These are phyloP conservation scores for Bradypodion pumilum DNA, from an alignment of 2,797 vertebrate species.

Conservation along the genomic window DNA sequence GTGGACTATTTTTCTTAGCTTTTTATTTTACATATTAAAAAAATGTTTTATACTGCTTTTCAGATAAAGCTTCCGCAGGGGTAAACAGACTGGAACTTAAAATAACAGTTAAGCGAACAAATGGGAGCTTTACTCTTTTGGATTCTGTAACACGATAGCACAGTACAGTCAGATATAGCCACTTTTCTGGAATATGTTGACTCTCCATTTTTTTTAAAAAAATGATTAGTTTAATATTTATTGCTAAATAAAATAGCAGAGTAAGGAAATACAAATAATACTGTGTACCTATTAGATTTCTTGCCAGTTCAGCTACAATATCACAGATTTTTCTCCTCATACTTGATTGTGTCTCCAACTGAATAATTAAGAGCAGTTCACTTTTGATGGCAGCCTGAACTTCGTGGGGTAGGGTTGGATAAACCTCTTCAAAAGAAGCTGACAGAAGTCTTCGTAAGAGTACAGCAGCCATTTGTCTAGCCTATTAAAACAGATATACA, in stretches of 20 bases:
- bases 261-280: background rate
- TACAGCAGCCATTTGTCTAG: constrained; percentile 97
- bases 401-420: constrained; percentile 87
- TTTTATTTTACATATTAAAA: background rate
- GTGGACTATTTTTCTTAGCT: background rate
- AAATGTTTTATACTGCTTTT: background rate
- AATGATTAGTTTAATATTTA: too few relatives aligned
- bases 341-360: constrained; percentile 86
- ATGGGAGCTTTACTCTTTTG: background rate
- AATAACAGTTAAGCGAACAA: background rate
- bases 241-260: background rate
- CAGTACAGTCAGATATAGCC: background rate
- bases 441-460: constrained; percentile 92
- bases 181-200: background rate
- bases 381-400: constrained; percentile 92
- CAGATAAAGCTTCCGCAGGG: background rate
- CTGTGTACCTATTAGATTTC: constrained; percentile 91
- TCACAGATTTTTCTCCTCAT: constrained; percentile 97
- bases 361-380: constrained; percentile 91
- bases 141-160: background rate
- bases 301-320: constrained; percentile 92
- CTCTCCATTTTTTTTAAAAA: background rate
- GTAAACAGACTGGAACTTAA: background rate
- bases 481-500: constrained; percentile 72
- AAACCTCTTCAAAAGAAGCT: constrained; percentile 95